Conservation (phyloP, 2,888 invertebrate genomes). For the Dynastes hyllus region DNA sequence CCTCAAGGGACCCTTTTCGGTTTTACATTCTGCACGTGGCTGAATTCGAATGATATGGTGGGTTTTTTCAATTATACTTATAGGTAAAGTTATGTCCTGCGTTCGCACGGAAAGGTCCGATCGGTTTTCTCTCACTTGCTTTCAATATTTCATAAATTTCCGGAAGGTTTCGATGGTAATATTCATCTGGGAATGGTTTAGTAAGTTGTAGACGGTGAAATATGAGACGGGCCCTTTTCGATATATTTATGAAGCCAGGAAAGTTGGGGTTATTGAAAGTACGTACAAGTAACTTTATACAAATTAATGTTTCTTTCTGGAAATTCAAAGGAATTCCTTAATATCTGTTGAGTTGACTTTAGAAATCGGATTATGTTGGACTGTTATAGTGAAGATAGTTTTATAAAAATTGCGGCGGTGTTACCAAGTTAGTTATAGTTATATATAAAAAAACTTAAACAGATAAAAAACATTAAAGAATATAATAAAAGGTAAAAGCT, state of each 20-base stretch:
- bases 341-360: too few relatives aligned
- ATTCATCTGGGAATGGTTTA: conserved; percentile 38
- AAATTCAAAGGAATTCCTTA: too few relatives aligned
- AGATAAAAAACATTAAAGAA: too few relatives aligned
- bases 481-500: too few relatives aligned
- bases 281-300: too few relatives aligned
- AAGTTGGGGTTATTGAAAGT: too few relatives aligned
- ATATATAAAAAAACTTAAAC: too few relatives aligned
- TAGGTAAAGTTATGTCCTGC: conserved; percentile 29
- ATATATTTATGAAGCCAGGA: neutral
- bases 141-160: conserved; percentile 38
- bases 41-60: conserved; percentile 36
- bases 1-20: conserved; percentile 51
- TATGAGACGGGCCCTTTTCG: neutral
- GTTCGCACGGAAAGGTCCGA: neutral
- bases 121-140: neutral
- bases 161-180: conserved; percentile 17
- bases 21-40: conserved; percentile 53
- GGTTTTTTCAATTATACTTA: conserved; percentile 48
- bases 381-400: too few relatives aligned
- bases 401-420: too few relatives aligned
- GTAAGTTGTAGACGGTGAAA: conserved; percentile 30
- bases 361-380: too few relatives aligned
- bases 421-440: too few relatives aligned
- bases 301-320: too few relatives aligned